Evolutionary conservation across 2,797 vertebrate genomes (phyloP).

Genomic region (Crocidura indochinensis): DNA sequence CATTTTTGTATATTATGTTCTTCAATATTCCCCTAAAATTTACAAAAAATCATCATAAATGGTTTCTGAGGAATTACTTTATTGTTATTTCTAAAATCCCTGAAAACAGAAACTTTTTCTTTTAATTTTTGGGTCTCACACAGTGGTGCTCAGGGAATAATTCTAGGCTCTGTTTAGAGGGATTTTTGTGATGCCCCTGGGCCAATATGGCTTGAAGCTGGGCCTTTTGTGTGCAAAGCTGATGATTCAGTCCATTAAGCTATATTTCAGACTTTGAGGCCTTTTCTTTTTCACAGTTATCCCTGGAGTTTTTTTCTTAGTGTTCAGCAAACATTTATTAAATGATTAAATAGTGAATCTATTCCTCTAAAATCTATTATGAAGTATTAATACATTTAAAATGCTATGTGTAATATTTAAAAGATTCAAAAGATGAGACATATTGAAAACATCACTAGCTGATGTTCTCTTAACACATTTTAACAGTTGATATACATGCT

Average conservation of each 20-base stretch:
- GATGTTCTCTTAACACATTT: constrained; percentile 16
- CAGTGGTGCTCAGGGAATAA: too few relatives aligned
- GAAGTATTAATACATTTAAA: constrained; percentile 50
- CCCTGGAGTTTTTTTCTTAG: constrained; percentile 16
- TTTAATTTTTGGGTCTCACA: not conserved
- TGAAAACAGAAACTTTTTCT: constrained; percentile 26
- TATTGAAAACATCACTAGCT: constrained; percentile 6
- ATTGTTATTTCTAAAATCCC: constrained; percentile 31
- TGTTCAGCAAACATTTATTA: constrained; percentile 54
- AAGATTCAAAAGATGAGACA: not conserved
- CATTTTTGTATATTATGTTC: constrained; percentile 53
- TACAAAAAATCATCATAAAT: constrained; percentile 41
- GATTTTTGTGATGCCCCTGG: too few relatives aligned
- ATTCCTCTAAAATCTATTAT: not conserved
- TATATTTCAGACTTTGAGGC: too few relatives aligned
- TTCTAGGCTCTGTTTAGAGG: too few relatives aligned
- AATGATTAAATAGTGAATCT: constrained; percentile 53
- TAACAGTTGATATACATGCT: constrained; percentile 28
- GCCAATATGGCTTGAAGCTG: too few relatives aligned
- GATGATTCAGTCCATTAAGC: too few relatives aligned
- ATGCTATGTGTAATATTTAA: not conserved
- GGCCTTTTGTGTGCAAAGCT: too few relatives aligned
- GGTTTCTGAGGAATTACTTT: constrained; percentile 46
- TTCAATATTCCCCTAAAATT: constrained; percentile 44
- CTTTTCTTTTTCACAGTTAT: constrained; percentile 16